Evolutionary conservation across 2,797 vertebrate species (phyloP).

Genomic region (Anguilla obscura): DNA sequence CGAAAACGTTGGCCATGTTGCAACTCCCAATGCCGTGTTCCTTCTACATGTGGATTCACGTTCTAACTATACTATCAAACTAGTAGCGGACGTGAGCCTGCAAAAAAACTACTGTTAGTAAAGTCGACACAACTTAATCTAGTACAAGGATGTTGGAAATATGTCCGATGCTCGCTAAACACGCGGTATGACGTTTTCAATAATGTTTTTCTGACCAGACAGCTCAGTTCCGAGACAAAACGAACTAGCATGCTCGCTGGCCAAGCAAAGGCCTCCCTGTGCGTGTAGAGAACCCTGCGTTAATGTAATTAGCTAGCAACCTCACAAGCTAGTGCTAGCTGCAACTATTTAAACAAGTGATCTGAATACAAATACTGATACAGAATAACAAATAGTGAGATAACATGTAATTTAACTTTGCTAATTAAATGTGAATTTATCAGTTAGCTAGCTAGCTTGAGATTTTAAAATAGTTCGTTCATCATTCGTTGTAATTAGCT

Average conservation of each 20-base stretch:
- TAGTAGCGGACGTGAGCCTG: neutral
- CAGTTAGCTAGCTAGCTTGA: neutral
- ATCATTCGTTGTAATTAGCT: neutral
- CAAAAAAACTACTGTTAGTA: neutral
- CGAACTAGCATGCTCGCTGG: neutral
- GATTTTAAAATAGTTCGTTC: neutral
- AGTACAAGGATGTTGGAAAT: neutral
- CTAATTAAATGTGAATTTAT: too few species aligned
- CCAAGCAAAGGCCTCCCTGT: neutral
- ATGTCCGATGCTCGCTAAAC: neutral
- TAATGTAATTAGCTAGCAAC: neutral
- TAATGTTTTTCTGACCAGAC: neutral
- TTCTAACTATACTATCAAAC: neutral
- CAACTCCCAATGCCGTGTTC: neutral
- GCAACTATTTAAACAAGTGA: neutral
- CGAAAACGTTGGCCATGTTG: neutral
- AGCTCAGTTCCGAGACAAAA: neutral
- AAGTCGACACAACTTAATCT: neutral
- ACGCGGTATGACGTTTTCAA: neutral
- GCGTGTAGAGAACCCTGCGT: neutral
- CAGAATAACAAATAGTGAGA: neutral
- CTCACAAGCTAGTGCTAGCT: neutral
- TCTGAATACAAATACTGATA: neutral
- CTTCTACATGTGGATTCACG: neutral
- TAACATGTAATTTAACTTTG: neutral